Conservation (phyloP, 2,113 vertebrate species). For the Anhinga rufa region DNA sequence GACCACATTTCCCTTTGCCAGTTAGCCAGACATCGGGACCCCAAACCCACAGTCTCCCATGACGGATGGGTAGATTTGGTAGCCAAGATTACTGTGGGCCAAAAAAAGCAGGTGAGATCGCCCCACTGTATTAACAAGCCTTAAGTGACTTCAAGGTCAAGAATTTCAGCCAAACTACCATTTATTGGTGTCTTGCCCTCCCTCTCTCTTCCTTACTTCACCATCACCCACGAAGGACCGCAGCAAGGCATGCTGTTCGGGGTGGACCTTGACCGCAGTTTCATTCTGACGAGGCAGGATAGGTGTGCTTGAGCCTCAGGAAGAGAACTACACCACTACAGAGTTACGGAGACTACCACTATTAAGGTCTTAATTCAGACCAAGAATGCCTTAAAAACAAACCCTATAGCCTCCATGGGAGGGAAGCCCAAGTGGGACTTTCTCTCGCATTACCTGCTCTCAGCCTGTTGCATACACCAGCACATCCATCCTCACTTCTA, state of each 20-base stretch:
- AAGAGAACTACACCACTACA: neutral
- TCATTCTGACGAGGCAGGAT: neutral
- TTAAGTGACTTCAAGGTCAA: neutral
- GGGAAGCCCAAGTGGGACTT: neutral
- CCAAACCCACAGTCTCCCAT: neutral
- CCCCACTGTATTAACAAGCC: neutral
- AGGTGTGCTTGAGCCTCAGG: neutral
- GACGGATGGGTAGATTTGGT: neutral
- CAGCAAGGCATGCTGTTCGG: neutral
- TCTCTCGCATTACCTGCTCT: neutral
- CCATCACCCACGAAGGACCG: neutral
- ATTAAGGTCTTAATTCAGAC: neutral
- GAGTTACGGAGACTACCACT: neutral
- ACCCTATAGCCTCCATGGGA: neutral
- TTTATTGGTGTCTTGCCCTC: neutral
- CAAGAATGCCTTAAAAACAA: neutral
- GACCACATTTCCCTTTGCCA: neutral
- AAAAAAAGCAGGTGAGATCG: neutral
- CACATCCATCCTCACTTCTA: neutral
- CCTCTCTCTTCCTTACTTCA: neutral
- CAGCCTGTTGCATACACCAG: neutral
- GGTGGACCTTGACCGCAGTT: neutral
- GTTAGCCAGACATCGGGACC: neutral
- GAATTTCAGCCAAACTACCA: neutral
- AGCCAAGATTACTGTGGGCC: neutral